A percentile compares a stretch with the other conserved stretches of the same genome.
Evolutionary conservation across 2,888 invertebrate species (phyloP).

Genomic region (Dynastes grantii): DNA sequence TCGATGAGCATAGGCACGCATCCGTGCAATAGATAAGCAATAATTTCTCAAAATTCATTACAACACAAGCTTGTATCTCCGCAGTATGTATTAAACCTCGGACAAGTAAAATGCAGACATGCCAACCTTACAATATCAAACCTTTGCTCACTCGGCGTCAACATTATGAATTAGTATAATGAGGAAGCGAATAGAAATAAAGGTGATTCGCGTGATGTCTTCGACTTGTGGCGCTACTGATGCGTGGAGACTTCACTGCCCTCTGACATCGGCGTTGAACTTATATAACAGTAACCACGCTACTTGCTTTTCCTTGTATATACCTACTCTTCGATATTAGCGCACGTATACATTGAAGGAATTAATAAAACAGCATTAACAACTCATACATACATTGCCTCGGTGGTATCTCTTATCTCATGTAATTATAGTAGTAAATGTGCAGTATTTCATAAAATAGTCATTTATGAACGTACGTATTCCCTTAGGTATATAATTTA

Average conservation of each 20-base stretch:
- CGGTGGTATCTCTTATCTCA: slow-evolving; percentile 44
- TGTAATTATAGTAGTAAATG: slow-evolving; percentile 51
- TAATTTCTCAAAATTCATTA: slow-evolving; percentile 40
- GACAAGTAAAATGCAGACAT: slow-evolving; percentile 22
- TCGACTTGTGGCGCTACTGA: slow-evolving; percentile 63
- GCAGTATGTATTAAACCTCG: slow-evolving; percentile 18
- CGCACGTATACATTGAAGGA: slow-evolving; percentile 37
- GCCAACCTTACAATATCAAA: slow-evolving; percentile 37
- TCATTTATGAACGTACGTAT: slow-evolving; percentile 30
- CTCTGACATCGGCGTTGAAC: slow-evolving; percentile 67
- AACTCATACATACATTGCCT: slow-evolving; percentile 27
- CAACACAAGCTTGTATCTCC: slow-evolving; percentile 15
- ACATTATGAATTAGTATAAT: slow-evolving; percentile 52
- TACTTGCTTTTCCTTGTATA: slow-evolving; percentile 62
- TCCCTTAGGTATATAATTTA: slow-evolving; percentile 32
- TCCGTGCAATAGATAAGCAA: slow-evolving; percentile 34
- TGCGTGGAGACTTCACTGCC: slow-evolving; percentile 68
- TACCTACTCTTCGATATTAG: slow-evolving; percentile 16
- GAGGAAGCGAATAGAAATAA: slow-evolving; percentile 53
- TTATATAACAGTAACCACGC: slow-evolving; percentile 66
- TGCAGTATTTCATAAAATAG: slow-evolving; percentile 45
- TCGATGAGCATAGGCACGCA: slow-evolving; percentile 19
- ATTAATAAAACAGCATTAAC: slow-evolving; percentile 51
- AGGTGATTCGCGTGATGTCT: slow-evolving; percentile 62
- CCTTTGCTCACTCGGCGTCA: slow-evolving; percentile 43